A percentile compares a stretch with the other conserved stretches of the same genome.
These are phyloP conservation scores for Tautogolabrus adspersus DNA, from an alignment of 2,113 vertebrate genomes.

Conservation along the genomic window DNA sequence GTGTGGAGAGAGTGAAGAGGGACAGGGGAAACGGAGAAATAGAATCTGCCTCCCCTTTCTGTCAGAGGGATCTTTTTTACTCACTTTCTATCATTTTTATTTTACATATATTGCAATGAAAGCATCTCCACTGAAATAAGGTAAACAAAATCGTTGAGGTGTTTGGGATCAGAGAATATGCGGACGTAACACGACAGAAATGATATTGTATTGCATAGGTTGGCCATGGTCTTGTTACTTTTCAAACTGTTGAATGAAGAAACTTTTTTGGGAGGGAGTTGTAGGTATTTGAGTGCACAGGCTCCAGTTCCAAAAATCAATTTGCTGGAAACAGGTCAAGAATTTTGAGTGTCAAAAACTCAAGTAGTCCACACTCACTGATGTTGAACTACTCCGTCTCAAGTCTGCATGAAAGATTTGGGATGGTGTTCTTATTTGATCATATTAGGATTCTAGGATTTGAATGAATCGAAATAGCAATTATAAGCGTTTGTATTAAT, in stretches of 20 bases:
- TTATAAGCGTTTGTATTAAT: too few relatives aligned
- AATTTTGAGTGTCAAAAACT: neutral
- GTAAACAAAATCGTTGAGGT: neutral
- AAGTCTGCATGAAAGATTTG: neutral
- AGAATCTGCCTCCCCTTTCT: constrained; percentile 43
- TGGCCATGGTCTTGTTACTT: neutral
- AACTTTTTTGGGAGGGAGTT: neutral
- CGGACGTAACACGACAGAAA: neutral
- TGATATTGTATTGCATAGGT: neutral
- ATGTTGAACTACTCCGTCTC: neutral
- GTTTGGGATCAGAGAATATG: constrained; percentile 4
- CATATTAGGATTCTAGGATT: too few relatives aligned
- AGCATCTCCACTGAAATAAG: constrained; percentile 20
- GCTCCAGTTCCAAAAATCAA: neutral
- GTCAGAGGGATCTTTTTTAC: constrained; percentile 37
- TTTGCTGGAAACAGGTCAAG: neutral
- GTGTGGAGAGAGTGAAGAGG: constrained; percentile 37
- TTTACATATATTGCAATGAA: constrained; percentile 25
- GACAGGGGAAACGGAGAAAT: constrained; percentile 21
- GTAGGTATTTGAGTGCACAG: neutral
- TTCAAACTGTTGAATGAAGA: neutral
- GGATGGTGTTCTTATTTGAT: constrained; percentile 2
- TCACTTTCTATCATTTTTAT: constrained; percentile 8
- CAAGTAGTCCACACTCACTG: neutral
- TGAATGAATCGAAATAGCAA: neutral